Evolutionary conservation across 2,113 vertebrate species (phyloP), one percentile per base, ranked within the genome.

Genomic region (Galeopterus variegatus): DNA sequence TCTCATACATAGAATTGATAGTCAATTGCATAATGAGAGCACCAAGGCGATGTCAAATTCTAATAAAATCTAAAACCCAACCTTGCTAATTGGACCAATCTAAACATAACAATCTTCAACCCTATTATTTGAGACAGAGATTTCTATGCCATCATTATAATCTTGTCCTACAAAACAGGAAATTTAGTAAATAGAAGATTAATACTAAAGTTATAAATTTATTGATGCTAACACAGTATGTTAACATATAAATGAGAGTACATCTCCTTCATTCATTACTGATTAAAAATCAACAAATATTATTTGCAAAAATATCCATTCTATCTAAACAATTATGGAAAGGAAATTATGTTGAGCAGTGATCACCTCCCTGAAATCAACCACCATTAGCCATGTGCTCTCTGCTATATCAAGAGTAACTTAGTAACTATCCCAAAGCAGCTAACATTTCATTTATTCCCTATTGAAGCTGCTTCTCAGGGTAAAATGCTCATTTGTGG

Each of bases 221-320:
- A 62, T 69, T 48, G 8, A 58, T 26, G 54, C 0, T 23, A 2
- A 48, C 9, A 11, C 0, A n/a, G 31, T 56, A 56, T 54, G 41
- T 72, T 84, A 62, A 52, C 8, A 6, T 45, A 58, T 45, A 75
- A 64, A 81, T 93, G 23, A 91, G 33, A 69, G 28, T 13, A 31
- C 31, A 60, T 36, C 50, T 6, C 31, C 12, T 91, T 88, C 24
- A 19, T 50, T 85, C 31, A 50, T 70, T 65, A 31, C 5, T 77
- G 24, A 19, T 62, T 90, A 94, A 93, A 95, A 83, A 79, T 60
- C 21, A 93, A 58, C 21, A 56, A 17, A 58, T 33, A 41, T 31
- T 62, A 58, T 50, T 88, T 73, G 17, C 8, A n/a, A 45, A 94
- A 94, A 62, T 41, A 18, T 17, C 21, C 23, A 18, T 79, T 56